These are phyloP conservation scores for Netelia inedita DNA, from an alignment of 2,888 invertebrate species.

Conservation along the genomic window DNA sequence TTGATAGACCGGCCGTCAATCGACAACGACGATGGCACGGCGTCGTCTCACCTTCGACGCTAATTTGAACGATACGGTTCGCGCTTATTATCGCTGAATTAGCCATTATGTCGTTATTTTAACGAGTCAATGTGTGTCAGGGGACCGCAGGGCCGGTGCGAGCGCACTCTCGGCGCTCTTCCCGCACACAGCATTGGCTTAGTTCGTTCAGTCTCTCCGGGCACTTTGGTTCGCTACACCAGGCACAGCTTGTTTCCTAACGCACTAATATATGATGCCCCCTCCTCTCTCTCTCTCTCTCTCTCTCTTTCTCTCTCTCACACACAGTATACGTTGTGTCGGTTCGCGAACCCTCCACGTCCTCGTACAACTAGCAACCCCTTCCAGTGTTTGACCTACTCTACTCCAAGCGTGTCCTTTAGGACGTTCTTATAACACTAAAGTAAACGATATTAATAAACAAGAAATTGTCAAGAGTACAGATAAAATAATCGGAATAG, in stretches of 20 bases:
- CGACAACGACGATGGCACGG: slow-evolving; percentile 60
- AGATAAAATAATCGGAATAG: not conserved
- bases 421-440: not conserved
- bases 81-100: slow-evolving; percentile 85
- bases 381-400: slow-evolving; percentile 52
- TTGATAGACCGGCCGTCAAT: not conserved
- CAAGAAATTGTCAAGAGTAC: not conserved
- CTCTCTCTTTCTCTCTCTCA: slow-evolving; percentile 3
- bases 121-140: slow-evolving; percentile 85
- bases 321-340: not conserved
- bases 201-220: slow-evolving; percentile 51
- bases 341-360: slow-evolving; percentile 37
- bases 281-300: not conserved
- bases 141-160: slow-evolving; percentile 76
- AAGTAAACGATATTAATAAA: not conserved
- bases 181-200: slow-evolving; percentile 59
- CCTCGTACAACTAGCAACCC: slow-evolving; percentile 45
- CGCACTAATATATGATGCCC: slow-evolving; percentile 32
- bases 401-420: slow-evolving; percentile 14
- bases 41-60: slow-evolving; percentile 84
- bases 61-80: slow-evolving; percentile 84
- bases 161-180: slow-evolving; percentile 48
- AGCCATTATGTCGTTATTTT: slow-evolving; percentile 85
- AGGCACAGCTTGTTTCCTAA: slow-evolving; percentile 47
- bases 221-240: slow-evolving; percentile 31